Conservation (phyloP, 2,888 invertebrate species). For the Lobophora halterata region DNA sequence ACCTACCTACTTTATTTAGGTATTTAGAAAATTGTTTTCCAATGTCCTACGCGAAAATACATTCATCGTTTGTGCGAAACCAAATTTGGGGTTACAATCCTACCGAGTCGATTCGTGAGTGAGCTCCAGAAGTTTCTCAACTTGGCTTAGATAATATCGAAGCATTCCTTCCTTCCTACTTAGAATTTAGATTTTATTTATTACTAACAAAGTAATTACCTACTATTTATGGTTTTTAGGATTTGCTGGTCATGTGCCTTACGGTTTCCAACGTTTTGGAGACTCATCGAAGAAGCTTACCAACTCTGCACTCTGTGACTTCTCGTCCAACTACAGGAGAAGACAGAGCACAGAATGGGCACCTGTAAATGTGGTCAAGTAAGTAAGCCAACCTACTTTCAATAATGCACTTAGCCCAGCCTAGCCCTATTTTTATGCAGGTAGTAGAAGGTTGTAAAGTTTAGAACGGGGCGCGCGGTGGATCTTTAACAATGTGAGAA, state of each 20-base stretch:
- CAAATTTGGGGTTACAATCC: slow-evolving; percentile 76
- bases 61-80: slow-evolving; percentile 64
- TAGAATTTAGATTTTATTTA: too few species aligned
- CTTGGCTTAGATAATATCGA: too few species aligned
- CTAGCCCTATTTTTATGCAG: too few species aligned
- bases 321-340: slow-evolving; percentile 87
- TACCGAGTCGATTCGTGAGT: slow-evolving; percentile 65
- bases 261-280: slow-evolving; percentile 83
- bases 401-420: too few species aligned
- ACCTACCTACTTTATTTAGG: slow-evolving; percentile 13
- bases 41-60: slow-evolving; percentile 68
- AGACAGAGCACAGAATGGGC: slow-evolving; percentile 88
- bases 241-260: slow-evolving; percentile 84
- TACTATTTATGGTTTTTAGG: slow-evolving; percentile 58
- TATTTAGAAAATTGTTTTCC: slow-evolving; percentile 20
- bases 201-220: not conserved
- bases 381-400: too few species aligned
- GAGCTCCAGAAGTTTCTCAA: slow-evolving; percentile 1
- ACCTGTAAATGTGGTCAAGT: slow-evolving; percentile 82
- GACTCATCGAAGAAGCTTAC: slow-evolving; percentile 83
- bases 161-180: too few species aligned
- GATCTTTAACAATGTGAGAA: too few species aligned
- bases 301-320: slow-evolving; percentile 86
- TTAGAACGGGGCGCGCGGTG: too few species aligned
- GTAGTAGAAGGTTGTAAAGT: too few species aligned